These are phyloP conservation scores for Triplophysa yarkandensis DNA, from an alignment of 2,797 vertebrate species.

Conservation along the genomic window DNA sequence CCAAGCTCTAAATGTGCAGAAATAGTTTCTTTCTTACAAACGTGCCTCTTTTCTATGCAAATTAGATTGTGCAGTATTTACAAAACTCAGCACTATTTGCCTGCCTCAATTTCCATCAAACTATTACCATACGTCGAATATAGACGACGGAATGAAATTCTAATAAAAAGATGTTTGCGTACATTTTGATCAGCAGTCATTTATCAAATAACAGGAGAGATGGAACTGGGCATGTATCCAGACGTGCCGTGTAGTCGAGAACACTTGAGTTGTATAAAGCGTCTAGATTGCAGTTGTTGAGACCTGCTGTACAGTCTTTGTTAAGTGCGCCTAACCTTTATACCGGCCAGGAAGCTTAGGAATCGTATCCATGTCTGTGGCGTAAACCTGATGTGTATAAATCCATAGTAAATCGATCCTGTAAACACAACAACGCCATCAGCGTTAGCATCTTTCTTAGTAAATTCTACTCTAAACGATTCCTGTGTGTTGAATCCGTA, in stretches of 20 bases:
- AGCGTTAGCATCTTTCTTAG: background rate
- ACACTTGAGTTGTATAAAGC: background rate
- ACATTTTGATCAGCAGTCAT: constrained; percentile 1
- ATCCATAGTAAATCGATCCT: background rate
- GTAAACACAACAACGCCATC: background rate
- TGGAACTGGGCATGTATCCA: background rate
- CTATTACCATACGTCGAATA: background rate
- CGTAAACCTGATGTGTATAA: background rate
- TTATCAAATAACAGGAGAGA: background rate
- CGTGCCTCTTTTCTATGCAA: background rate
- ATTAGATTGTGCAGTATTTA: background rate
- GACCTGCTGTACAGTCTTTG: background rate
- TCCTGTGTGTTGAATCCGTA: constrained; percentile 39
- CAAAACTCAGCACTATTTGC: background rate
- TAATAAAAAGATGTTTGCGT: background rate
- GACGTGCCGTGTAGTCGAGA: background rate
- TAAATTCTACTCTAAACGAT: background rate
- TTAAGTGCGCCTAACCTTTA: background rate
- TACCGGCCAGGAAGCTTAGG: background rate
- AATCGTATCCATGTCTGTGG: background rate
- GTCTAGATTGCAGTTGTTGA: background rate
- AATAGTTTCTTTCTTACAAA: background rate
- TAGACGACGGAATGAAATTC: background rate
- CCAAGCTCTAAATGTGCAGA: background rate
- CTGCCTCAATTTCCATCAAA: background rate